phyloP scores from a whole-genome alignment of 2,888 invertebrate species.

The Peribatodes rhomboidaria region DNA sequence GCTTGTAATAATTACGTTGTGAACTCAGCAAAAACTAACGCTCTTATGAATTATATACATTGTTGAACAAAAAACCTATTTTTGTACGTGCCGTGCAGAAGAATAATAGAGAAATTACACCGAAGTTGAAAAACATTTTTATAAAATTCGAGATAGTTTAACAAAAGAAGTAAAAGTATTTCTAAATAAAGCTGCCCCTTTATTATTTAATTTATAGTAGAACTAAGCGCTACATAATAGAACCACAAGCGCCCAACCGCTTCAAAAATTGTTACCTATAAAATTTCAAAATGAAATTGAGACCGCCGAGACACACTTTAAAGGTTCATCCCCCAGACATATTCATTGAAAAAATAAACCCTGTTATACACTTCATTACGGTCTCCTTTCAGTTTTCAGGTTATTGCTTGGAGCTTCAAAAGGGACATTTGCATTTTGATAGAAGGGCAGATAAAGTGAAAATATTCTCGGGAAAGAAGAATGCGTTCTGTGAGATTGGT shows the following conservation, averaged over 20 bases:
- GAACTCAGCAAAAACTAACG: too few species aligned
- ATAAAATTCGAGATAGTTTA: background rate
- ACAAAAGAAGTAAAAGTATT: background rate
- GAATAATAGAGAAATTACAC: too few species aligned
- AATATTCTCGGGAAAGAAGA: slow-evolving; percentile 23
- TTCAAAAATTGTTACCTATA: slow-evolving; percentile 2
- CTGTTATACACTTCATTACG: slow-evolving; percentile 42
- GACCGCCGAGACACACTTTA: slow-evolving; percentile 17
- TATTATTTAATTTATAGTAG: background rate
- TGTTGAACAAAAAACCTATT: background rate
- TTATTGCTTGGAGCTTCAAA: slow-evolving; percentile 45
- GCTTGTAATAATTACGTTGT: too few species aligned
- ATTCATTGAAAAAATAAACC: slow-evolving; percentile 46
- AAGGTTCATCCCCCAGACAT: slow-evolving; percentile 16
- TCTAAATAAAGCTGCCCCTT: background rate
- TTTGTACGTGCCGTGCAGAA: too few species aligned
- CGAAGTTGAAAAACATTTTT: too few species aligned
- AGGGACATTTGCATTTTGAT: slow-evolving; percentile 50
- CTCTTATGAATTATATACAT: too few species aligned
- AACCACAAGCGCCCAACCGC: slow-evolving; percentile 3
- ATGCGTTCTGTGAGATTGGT: slow-evolving; percentile 19
- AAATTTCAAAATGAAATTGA: slow-evolving; percentile 6
- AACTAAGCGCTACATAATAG: background rate
- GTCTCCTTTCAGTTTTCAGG: slow-evolving; percentile 33
- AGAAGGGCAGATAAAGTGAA: slow-evolving; percentile 39